Evolutionary conservation across 1,140 invertebrate genomes (phyloP).

Genomic region (Drosophila equinoxialis): DNA sequence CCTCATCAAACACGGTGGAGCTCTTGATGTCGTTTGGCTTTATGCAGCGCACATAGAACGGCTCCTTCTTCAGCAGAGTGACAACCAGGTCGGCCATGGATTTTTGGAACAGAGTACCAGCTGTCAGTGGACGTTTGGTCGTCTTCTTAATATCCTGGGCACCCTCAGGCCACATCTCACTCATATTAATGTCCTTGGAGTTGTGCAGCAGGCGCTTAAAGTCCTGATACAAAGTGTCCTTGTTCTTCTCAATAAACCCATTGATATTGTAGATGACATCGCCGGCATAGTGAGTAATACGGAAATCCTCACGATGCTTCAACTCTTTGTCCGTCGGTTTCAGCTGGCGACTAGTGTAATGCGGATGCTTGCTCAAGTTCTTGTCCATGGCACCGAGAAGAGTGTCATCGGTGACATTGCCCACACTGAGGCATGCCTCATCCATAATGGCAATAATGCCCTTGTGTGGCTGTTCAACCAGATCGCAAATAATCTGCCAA

Average conservation of each 20-base stretch:
- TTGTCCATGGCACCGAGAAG: slow-evolving; percentile 96
- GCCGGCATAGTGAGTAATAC: slow-evolving; percentile 97
- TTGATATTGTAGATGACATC: slow-evolving; percentile 95
- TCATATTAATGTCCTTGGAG: slow-evolving; percentile 90
- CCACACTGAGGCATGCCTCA: slow-evolving; percentile 96
- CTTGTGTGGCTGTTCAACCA: slow-evolving; percentile 94
- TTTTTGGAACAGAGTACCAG: slow-evolving; percentile 96
- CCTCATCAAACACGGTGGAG: slow-evolving; percentile 86
- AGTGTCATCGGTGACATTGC: slow-evolving; percentile 95
- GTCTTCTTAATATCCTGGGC: slow-evolving; percentile 95
- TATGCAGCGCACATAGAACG: slow-evolving; percentile 98
- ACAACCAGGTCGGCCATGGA: slow-evolving; percentile 96
- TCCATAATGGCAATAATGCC: slow-evolving; percentile 97
- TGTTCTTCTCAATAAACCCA: slow-evolving; percentile 98
- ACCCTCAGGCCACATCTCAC: slow-evolving; percentile 97
- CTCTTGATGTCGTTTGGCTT: slow-evolving; percentile 98
- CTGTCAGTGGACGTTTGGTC: slow-evolving; percentile 96
- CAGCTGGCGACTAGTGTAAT: slow-evolving; percentile 94
- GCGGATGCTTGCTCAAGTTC: slow-evolving; percentile 92
- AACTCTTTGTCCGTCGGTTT: slow-evolving; percentile 92
- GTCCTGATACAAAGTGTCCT: slow-evolving; percentile 97
- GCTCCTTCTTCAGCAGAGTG: slow-evolving; percentile 95
- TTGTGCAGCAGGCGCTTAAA: slow-evolving; percentile 95
- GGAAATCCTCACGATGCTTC: slow-evolving; percentile 92
- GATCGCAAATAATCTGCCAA: slow-evolving; percentile 92